Evolutionary conservation across 2,888 invertebrate genomes (phyloP).

Genomic region (Dioctria linearis): DNA sequence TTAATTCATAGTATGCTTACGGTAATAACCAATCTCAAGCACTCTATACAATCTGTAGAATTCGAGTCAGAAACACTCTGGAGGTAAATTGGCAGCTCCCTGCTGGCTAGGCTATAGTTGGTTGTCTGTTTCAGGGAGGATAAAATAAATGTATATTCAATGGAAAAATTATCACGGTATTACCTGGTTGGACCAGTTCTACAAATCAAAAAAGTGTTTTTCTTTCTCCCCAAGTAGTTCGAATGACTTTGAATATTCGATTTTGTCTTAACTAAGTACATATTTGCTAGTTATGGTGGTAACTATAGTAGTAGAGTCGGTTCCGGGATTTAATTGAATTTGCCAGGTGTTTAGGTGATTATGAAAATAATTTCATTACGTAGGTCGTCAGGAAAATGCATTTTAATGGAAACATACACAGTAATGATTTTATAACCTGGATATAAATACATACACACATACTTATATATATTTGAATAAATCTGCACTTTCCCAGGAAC

Average conservation of each 20-base stretch:
- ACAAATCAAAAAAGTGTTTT: not conserved
- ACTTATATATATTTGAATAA: too few relatives aligned
- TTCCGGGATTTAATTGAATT: conserved; percentile 9
- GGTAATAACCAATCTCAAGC: not conserved
- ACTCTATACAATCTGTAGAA: not conserved
- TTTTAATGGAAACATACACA: too few relatives aligned
- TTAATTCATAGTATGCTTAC: not conserved
- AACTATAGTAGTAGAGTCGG: not conserved
- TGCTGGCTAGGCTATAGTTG: not conserved
- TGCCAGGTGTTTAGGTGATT: conserved; percentile 37
- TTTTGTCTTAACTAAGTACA: not conserved
- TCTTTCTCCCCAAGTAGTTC: not conserved
- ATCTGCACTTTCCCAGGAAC: too few relatives aligned
- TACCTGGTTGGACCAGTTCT: not conserved
- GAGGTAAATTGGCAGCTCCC: not conserved
- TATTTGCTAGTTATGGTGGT: conserved; percentile 6
- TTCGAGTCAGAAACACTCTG: not conserved
- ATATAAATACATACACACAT: too few relatives aligned
- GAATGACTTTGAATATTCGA: not conserved
- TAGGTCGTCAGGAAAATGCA: too few relatives aligned
- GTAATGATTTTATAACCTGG: too few relatives aligned
- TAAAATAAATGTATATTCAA: not conserved
- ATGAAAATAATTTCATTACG: not conserved
- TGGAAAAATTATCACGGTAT: not conserved
- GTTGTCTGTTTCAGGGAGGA: not conserved